Evolutionary conservation across 1,140 invertebrate species (phyloP).

Genomic region (Mya arenaria): DNA sequence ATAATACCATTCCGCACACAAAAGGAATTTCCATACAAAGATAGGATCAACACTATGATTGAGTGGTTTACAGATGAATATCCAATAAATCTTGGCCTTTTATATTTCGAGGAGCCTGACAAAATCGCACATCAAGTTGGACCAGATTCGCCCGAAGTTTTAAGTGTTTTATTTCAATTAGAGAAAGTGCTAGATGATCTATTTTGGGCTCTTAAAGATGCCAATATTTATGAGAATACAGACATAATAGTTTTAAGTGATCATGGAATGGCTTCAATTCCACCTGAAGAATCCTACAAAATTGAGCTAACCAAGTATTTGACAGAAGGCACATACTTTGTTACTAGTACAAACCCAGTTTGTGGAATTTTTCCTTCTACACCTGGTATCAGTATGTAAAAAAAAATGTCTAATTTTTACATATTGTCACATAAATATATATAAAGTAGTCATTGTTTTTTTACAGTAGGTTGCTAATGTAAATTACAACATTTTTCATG

Average conservation of each 20-base stretch:
- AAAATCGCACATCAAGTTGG: constrained; percentile 81
- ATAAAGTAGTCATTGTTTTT: no score
- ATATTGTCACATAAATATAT: no score
- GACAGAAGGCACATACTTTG: constrained; percentile 81
- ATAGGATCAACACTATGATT: constrained; percentile 85
- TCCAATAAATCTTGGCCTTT: constrained; percentile 83
- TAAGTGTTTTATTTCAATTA: constrained; percentile 62
- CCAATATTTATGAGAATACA: constrained; percentile 82
- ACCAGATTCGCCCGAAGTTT: constrained; percentile 76
- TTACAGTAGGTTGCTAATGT: no score
- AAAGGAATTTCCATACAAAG: constrained; percentile 61
- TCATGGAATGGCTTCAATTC: constrained; percentile 87
- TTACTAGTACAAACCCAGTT: constrained; percentile 66
- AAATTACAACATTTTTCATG: no score
- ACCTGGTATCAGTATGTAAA: no score
- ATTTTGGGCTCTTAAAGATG: constrained; percentile 69
- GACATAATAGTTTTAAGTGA: constrained; percentile 89
- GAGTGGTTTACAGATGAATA: constrained; percentile 85
- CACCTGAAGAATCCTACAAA: constrained; percentile 65
- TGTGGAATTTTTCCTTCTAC: constrained; percentile 66
- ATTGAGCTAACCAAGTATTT: constrained; percentile 85
- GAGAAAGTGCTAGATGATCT: constrained; percentile 73
- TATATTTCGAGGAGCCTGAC: constrained; percentile 90
- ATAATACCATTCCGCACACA: constrained; percentile 52
- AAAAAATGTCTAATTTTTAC: no score